A percentile compares a stretch with the other conserved stretches of the same genome.
These are phyloP conservation scores for Drosophila kambysellisi DNA, from an alignment of 2,888 invertebrate genomes.

Conservation along the genomic window DNA sequence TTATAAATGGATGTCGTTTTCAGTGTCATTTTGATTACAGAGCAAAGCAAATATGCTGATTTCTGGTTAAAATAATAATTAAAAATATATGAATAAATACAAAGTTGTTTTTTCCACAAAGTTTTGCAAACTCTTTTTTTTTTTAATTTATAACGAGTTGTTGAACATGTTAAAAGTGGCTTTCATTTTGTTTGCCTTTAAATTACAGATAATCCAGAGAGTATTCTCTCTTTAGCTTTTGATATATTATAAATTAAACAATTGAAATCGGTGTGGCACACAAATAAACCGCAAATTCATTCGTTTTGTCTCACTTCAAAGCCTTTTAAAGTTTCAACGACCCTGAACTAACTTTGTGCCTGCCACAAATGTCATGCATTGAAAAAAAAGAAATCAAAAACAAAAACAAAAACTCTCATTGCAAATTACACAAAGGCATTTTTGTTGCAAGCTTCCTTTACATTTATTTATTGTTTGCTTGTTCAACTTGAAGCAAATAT, in stretches of 20 bases:
- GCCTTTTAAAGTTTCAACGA: slow-evolving; percentile 42
- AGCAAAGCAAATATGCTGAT: background rate
- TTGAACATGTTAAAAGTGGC: background rate
- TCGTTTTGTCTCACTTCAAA: slow-evolving; percentile 27
- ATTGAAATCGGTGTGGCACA: slow-evolving; percentile 21
- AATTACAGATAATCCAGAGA: background rate
- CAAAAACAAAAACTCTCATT: slow-evolving; percentile 20
- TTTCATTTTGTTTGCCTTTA: background rate
- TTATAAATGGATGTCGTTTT: background rate
- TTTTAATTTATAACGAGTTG: background rate
- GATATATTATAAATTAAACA: slow-evolving; percentile 13
- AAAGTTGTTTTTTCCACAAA: background rate
- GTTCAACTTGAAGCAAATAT: slow-evolving; percentile 13
- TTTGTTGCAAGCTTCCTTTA: slow-evolving; percentile 45
- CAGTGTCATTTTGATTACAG: background rate
- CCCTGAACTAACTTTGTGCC: slow-evolving; percentile 43
- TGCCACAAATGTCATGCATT: slow-evolving; percentile 40
- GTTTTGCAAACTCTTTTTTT: background rate
- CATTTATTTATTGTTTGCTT: slow-evolving; percentile 44
- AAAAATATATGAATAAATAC: background rate
- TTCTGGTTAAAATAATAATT: background rate
- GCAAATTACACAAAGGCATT: slow-evolving; percentile 48
- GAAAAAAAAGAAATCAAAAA: slow-evolving; percentile 4
- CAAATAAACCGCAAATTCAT: slow-evolving; percentile 28
- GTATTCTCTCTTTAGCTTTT: background rate